phyloP scores from a whole-genome alignment of 2,797 vertebrate genomes.

The Mus spretus region DNA sequence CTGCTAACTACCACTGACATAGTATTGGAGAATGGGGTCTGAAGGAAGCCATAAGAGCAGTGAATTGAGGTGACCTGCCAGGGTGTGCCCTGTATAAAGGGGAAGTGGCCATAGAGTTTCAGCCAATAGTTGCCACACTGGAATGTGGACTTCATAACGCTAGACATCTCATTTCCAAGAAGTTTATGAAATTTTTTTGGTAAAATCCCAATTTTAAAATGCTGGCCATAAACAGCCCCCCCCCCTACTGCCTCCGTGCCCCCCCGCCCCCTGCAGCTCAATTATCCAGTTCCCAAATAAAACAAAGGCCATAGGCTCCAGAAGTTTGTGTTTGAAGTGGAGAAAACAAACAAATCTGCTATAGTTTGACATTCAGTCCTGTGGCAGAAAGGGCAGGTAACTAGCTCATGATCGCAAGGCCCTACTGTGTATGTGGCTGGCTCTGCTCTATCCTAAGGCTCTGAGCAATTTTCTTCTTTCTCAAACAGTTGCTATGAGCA shows the following conservation, averaged over 20 bases:
- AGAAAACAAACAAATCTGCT: rapidly evolving
- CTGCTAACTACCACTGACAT: background rate
- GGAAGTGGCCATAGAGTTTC: background rate
- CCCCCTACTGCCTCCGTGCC: background rate
- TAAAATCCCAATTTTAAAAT: conserved; percentile 48
- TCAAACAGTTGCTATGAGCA: background rate
- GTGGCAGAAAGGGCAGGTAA: rapidly evolving
- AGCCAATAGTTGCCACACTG: background rate
- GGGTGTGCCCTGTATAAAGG: background rate
- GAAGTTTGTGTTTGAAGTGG: background rate
- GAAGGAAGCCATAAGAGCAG: background rate
- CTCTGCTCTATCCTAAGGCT: background rate
- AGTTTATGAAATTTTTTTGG: conserved; percentile 28
- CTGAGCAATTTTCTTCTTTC: background rate
- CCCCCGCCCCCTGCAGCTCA: background rate
- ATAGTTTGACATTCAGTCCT: rapidly evolving
- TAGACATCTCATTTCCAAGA: conserved; percentile 7
- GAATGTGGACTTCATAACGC: background rate
- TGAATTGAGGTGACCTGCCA: background rate
- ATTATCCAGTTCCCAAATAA: background rate
- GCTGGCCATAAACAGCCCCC: background rate
- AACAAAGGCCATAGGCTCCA: background rate
- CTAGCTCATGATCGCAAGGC: rapidly evolving
- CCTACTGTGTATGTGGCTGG: background rate
- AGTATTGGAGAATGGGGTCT: background rate